Evolutionary conservation across 2,797 vertebrate species (phyloP), one percentile per base, ranked within the genome.

Genomic region (Phalanger gymnotis): DNA sequence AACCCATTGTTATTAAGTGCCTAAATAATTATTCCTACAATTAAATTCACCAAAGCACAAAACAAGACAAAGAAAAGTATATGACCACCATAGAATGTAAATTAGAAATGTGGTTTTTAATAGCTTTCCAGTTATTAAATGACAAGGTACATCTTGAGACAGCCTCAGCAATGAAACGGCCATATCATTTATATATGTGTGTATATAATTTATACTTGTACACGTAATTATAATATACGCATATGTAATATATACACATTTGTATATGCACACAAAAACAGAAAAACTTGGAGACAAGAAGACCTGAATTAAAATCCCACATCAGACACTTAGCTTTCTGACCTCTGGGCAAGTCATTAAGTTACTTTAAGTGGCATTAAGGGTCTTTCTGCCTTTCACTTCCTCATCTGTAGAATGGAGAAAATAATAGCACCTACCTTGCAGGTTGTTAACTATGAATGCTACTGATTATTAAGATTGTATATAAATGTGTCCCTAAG

Each of bases 11-110:
- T 96, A 66, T 30, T 91, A 97, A 95, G 81, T 93, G 95, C 56
- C 56, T 90, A 97, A 95, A 92, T 91, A 95, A 96, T 92, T 55
- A 96, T 96, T 96, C 96, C 94, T 95, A 12, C 54, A 95, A 90
- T 92, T 51, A 73, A 53, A 57, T 4, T 90, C 54, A 92, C 95
- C 53, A 90, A 89, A 96, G 94, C 91, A 92, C 95, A 97, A 90
- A 16, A 56, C 34, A 40, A 3, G 55, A 93, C 40, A 58, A 96
- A 30, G 25, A 58, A 94, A 93, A 34, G n/a, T 90, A 0, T 27
- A 25, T 66, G 54, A 92, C 58, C n/a, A 55, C 54, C 53, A 73
- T 92, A 57, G 90, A 55, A 94, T 92, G n/a, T 55, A 92, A 57
- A 94, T 95, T 53, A 90, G 40, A 95, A 92, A 16, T 87, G 22